These are phyloP conservation scores for Toxonevra muliebris DNA, from an alignment of 2,888 invertebrate genomes.

Conservation along the genomic window DNA sequence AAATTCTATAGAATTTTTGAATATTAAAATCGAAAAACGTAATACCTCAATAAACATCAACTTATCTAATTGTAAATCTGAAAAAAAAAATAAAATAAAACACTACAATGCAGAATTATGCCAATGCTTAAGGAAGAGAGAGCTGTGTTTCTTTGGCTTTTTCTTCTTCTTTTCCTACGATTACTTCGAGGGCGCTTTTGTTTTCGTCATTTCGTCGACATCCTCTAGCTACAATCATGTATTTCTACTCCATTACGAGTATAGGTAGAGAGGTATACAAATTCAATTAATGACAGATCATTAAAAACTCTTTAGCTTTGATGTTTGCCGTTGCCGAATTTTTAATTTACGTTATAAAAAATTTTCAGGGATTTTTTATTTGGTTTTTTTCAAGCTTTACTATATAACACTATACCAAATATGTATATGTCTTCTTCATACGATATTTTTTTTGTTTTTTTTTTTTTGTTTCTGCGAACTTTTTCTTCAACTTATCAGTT, in stretches of 20 bases:
- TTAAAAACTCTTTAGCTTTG: slow-evolving; percentile 58
- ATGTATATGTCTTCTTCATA: neutral
- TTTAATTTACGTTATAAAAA: slow-evolving; percentile 32
- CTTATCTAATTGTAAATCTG: slow-evolving; percentile 3
- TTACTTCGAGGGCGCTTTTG: neutral
- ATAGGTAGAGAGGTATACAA: slow-evolving; percentile 34
- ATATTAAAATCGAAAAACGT: no score
- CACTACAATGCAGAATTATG: no score
- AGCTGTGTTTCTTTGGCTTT: no score
- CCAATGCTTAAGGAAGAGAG: no score
- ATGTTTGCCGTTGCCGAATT: slow-evolving; percentile 51
- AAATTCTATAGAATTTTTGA: no score
- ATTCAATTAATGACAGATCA: slow-evolving; percentile 62
- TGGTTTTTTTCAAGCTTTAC: neutral
- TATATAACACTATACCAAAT: neutral
- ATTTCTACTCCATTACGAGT: neutral
- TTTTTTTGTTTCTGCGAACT: slow-evolving; percentile 5
- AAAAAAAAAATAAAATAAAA: no score
- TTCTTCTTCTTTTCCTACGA: no score
- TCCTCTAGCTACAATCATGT: neutral
- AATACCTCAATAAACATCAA: neutral
- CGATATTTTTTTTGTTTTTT: neutral
- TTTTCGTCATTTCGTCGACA: neutral
- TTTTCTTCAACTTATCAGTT: slow-evolving; percentile 8
- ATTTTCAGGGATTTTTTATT: slow-evolving; percentile 3